phyloP scores from a whole-genome alignment of 2,888 invertebrate genomes.

The Drosophila ezoana region DNA sequence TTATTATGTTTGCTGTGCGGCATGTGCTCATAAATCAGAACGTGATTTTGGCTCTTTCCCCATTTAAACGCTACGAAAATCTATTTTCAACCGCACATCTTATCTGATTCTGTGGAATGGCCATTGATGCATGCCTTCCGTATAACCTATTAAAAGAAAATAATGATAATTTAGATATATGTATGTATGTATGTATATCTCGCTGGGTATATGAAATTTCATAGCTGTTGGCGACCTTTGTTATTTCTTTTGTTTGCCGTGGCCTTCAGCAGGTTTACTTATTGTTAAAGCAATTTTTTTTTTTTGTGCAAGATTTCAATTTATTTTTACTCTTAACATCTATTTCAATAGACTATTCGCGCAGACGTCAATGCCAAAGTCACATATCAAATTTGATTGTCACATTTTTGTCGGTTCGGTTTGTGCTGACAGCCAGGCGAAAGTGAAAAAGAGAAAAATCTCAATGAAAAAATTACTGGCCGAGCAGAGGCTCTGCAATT shows the following conservation, averaged over 20 bases:
- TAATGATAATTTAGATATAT: too few relatives aligned
- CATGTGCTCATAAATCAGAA: slow-evolving; percentile 57
- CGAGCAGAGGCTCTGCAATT: slow-evolving; percentile 13
- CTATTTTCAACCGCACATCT: slow-evolving; percentile 28
- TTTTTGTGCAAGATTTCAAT: slow-evolving; percentile 40
- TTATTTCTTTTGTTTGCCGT: slow-evolving; percentile 12
- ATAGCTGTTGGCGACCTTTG: slow-evolving; percentile 13
- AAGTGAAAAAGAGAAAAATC: slow-evolving; percentile 33
- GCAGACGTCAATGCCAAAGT: slow-evolving; percentile 70
- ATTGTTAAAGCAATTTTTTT: slow-evolving; percentile 2
- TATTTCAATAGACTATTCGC: slow-evolving; percentile 61
- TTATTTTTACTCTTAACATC: slow-evolving; percentile 50
- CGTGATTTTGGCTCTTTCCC: slow-evolving; percentile 34
- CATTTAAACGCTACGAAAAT: slow-evolving; percentile 25
- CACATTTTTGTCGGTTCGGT: slow-evolving; percentile 38
- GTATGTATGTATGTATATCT: too few relatives aligned
- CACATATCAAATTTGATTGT: slow-evolving; percentile 69
- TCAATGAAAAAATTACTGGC: slow-evolving; percentile 56
- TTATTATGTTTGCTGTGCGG: slow-evolving; percentile 32
- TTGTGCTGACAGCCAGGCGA: slow-evolving; percentile 36
- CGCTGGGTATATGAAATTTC: not conserved
- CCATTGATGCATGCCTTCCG: not conserved
- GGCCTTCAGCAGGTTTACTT: slow-evolving; percentile 39
- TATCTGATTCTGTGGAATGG: slow-evolving; percentile 1
- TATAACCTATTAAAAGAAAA: not conserved